These are phyloP conservation scores for Platygyra sinensis DNA, from an alignment of 64 coral and sea anemone species.

Conservation along the genomic window DNA sequence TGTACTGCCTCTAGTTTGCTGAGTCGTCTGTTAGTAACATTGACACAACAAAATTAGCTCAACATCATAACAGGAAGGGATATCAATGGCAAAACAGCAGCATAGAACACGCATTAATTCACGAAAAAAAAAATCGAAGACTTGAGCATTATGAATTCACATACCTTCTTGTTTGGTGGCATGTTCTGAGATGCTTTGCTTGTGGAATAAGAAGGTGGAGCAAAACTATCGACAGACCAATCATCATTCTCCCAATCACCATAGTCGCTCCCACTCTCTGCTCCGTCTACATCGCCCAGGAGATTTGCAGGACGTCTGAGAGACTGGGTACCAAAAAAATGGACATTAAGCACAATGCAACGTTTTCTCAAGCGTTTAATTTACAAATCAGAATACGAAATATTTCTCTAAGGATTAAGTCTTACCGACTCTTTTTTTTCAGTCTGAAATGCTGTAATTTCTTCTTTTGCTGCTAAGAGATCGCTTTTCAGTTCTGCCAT, in stretches of 20 bases:
- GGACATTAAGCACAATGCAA: background rate
- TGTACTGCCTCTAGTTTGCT: background rate
- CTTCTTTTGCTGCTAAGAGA: constrained; percentile 77
- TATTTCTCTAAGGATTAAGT: background rate
- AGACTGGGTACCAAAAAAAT: constrained; percentile 16
- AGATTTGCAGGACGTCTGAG: constrained; percentile 26
- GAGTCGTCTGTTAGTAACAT: background rate
- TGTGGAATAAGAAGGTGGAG: constrained; percentile 5
- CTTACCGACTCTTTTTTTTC: constrained; percentile 34
- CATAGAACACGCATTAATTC: no score
- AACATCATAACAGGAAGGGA: background rate
- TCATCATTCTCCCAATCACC: constrained; percentile 96
- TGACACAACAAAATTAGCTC: background rate
- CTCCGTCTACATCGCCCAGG: constrained; percentile 27
- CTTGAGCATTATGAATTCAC: background rate
- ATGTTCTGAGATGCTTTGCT: background rate
- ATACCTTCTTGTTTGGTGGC: constrained; percentile 13
- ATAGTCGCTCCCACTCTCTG: constrained; percentile 96
- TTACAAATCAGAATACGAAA: no score
- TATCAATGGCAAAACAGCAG: no score
- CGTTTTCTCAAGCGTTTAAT: no score
- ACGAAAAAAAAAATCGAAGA: no score
- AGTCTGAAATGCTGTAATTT: constrained; percentile 61
- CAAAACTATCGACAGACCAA: constrained; percentile 64
- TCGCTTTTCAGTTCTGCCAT: constrained; percentile 67